Conservation (phyloP, 2,888 invertebrate genomes). For the Merodon equestris region DNA sequence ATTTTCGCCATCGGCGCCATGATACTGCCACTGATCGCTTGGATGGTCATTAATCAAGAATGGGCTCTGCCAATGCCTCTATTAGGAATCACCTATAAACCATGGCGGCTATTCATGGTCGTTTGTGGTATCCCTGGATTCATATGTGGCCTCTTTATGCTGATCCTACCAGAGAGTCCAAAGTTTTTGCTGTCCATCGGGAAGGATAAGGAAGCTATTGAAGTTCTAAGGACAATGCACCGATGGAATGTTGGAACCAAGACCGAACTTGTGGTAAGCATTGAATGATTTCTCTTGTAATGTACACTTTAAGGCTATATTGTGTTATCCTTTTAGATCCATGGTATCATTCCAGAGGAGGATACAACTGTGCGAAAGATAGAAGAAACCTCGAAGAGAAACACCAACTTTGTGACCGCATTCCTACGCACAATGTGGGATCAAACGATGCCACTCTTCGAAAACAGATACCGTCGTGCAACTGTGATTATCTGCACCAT, state of each 20-base stretch:
- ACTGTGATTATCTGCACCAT: conserved; percentile 74
- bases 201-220: conserved; percentile 71
- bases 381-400: conserved; percentile 20
- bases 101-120: conserved; percentile 76
- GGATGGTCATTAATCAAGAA: conserved; percentile 74
- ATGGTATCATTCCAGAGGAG: conserved; percentile 70
- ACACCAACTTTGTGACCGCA: conserved; percentile 65
- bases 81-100: conserved; percentile 73
- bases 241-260: conserved; percentile 71
- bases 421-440: conserved; percentile 73
- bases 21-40: conserved; percentile 74
- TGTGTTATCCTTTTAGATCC: conserved; percentile 57
- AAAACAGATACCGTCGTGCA: conserved; percentile 71
- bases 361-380: conserved; percentile 49
- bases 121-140: conserved; percentile 74
- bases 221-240: conserved; percentile 72
- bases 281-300: not conserved
- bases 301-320: not conserved
- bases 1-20: conserved; percentile 75
- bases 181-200: conserved; percentile 74
- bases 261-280: conserved; percentile 66
- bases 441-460: conserved; percentile 75
- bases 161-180: conserved; percentile 75
- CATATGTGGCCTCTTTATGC: conserved; percentile 71
- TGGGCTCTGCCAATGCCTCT: conserved; percentile 72